Conservation (phyloP, 2,113 vertebrate species). For the Holacanthus passer region DNA sequence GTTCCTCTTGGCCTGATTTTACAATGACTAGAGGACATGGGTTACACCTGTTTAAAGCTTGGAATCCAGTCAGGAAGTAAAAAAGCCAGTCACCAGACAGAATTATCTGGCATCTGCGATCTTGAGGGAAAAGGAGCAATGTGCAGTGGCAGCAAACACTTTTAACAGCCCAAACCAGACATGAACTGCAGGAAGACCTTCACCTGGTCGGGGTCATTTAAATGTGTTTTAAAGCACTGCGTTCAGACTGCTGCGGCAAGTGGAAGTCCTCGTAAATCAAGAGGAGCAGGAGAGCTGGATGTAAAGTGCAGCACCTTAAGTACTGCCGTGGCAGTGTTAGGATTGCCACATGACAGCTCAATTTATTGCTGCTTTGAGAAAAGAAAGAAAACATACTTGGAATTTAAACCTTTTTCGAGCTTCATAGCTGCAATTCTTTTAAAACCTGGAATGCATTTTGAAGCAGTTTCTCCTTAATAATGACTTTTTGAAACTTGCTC, state of each 20-base stretch:
- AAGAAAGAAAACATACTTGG: constrained; percentile 10
- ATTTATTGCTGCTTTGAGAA: background rate
- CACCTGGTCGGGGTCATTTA: constrained; percentile 45
- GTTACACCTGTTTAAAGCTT: constrained; percentile 33
- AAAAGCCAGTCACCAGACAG: background rate
- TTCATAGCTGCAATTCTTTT: background rate
- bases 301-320: constrained; percentile 16
- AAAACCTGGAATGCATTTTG: background rate
- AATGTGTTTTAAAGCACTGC: constrained; percentile 55
- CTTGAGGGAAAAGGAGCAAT: background rate
- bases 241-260: constrained; percentile 22
- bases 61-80: constrained; percentile 17
- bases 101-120: constrained; percentile 39
- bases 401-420: background rate
- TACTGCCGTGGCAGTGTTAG: background rate
- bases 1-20: background rate
- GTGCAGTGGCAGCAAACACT: constrained; percentile 30
- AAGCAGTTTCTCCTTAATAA: background rate
- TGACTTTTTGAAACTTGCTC: background rate
- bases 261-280: constrained; percentile 67
- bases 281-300: constrained; percentile 22
- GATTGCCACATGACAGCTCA: background rate
- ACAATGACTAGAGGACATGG: constrained; percentile 33
- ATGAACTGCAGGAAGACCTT: constrained; percentile 5
- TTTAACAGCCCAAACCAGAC: constrained; percentile 45